Conservation (phyloP, 2,797 vertebrate species). For the Anas capensis region DNA sequence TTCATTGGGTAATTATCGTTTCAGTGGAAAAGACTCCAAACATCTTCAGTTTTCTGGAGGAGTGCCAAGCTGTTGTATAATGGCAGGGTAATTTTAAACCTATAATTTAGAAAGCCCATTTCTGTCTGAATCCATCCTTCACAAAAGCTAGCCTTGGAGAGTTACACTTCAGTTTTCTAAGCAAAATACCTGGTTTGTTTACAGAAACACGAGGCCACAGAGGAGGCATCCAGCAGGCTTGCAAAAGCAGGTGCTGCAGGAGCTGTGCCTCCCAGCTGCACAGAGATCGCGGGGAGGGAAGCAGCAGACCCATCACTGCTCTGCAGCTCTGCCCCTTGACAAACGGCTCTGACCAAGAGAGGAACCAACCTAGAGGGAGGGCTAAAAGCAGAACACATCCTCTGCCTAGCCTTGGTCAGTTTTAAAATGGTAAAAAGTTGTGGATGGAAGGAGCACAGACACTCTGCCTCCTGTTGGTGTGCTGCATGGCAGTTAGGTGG, state of each 20-base stretch:
- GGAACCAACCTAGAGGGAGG: not conserved
- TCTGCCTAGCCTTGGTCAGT: not conserved
- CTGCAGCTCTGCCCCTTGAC: not conserved
- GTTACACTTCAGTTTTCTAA: constrained; percentile 17
- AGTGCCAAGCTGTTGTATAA: constrained; percentile 51
- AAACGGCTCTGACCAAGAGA: not conserved
- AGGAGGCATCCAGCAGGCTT: not conserved
- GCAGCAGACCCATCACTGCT: not conserved
- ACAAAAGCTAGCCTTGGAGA: not conserved
- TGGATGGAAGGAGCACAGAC: not conserved
- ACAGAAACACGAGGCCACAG: not conserved
- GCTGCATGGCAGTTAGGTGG: not conserved
- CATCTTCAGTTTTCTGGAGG: not conserved
- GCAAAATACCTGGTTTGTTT: constrained; percentile 8
- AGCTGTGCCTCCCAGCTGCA: not conserved
- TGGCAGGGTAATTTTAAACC: not conserved
- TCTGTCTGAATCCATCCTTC: constrained; percentile 17
- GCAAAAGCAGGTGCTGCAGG: not conserved
- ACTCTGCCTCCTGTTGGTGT: rapidly evolving
- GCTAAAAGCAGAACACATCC: not conserved
- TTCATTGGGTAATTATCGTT: constrained; percentile 50
- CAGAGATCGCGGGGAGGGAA: not conserved
- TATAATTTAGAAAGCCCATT: constrained; percentile 1
- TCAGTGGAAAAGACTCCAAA: constrained; percentile 50
- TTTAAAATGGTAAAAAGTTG: not conserved